Conservation (phyloP, 2,888 invertebrate genomes). For the Sinodicranocentrus sp. region DNA sequence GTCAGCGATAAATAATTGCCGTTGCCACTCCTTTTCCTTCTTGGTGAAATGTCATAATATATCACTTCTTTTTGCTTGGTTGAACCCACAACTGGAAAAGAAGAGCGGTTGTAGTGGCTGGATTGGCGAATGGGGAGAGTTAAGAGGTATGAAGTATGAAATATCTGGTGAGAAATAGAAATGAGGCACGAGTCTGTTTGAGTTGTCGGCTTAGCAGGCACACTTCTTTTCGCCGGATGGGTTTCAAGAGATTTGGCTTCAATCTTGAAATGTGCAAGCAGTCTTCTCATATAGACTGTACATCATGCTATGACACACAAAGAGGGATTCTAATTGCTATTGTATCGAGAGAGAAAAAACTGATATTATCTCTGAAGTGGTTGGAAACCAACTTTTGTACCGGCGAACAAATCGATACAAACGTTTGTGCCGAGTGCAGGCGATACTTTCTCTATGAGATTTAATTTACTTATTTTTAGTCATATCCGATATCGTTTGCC, state of each 20-base stretch:
- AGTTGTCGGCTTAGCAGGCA: constrained; percentile 7
- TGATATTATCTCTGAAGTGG: too few relatives aligned
- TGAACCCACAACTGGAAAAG: constrained; percentile 54
- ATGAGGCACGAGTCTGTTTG: constrained; percentile 31
- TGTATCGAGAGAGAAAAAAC: too few relatives aligned
- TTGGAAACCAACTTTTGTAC: too few relatives aligned
- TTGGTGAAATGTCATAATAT: constrained; percentile 65
- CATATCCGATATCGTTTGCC: too few relatives aligned
- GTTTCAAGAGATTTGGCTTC: constrained; percentile 3
- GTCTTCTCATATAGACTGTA: too few relatives aligned
- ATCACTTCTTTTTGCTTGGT: constrained; percentile 60
- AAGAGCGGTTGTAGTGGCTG: constrained; percentile 47
- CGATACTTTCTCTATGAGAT: too few relatives aligned
- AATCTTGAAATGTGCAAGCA: too few relatives aligned
- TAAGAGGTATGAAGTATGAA: constrained; percentile 60
- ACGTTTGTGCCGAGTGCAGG: too few relatives aligned
- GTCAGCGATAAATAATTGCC: constrained; percentile 66
- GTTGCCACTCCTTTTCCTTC: constrained; percentile 67
- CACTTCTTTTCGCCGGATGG: constrained; percentile 38
- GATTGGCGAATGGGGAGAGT: constrained; percentile 56
- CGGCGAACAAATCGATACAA: too few relatives aligned
- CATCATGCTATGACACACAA: too few relatives aligned
- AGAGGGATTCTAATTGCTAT: too few relatives aligned
- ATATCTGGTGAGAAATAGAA: constrained; percentile 34
- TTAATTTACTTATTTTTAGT: too few relatives aligned